Evolutionary conservation across 2,888 invertebrate species (phyloP).

Genomic region (Tricholauxania praeusta): DNA sequence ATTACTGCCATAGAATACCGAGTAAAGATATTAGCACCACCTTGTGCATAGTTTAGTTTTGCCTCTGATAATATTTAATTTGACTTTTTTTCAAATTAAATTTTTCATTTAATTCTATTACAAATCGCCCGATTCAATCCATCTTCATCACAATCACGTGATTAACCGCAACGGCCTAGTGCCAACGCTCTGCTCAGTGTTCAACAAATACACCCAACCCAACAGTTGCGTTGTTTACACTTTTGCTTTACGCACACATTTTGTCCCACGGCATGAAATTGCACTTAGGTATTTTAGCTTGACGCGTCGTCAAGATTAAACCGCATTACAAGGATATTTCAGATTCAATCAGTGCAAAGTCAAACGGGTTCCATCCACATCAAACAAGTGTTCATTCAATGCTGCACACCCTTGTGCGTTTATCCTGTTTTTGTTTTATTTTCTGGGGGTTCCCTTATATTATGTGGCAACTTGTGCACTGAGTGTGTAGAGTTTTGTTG

Average conservation of each 20-base stretch:
- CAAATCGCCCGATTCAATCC: slow-evolving; percentile 12
- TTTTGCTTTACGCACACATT: slow-evolving; percentile 14
- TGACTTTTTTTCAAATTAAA: slow-evolving; percentile 17
- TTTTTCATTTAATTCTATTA: slow-evolving; percentile 4
- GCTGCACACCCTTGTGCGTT: too few relatives aligned
- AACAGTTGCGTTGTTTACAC: background rate
- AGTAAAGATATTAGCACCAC: too few relatives aligned
- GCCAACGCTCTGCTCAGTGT: background rate
- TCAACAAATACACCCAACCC: background rate
- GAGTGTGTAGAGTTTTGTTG: background rate
- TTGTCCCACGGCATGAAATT: background rate
- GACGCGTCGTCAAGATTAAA: slow-evolving; percentile 21
- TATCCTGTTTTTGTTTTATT: too few relatives aligned
- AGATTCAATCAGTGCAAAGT: slow-evolving; percentile 29
- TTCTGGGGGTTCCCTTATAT: too few relatives aligned
- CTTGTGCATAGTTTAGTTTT: background rate
- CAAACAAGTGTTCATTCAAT: slow-evolving; percentile 9
- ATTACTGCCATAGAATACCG: too few relatives aligned
- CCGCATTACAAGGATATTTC: slow-evolving; percentile 36
- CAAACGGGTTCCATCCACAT: background rate
- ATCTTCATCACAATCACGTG: slow-evolving; percentile 34
- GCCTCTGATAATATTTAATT: slow-evolving; percentile 23
- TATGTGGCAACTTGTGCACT: background rate
- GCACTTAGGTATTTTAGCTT: slow-evolving; percentile 27
- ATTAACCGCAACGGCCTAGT: slow-evolving; percentile 25